A percentile compares a stretch with the other conserved stretches of the same genome.
Evolutionary conservation across 2,113 vertebrate genomes (phyloP).

Genomic region (Cyanoderma ruficeps): DNA sequence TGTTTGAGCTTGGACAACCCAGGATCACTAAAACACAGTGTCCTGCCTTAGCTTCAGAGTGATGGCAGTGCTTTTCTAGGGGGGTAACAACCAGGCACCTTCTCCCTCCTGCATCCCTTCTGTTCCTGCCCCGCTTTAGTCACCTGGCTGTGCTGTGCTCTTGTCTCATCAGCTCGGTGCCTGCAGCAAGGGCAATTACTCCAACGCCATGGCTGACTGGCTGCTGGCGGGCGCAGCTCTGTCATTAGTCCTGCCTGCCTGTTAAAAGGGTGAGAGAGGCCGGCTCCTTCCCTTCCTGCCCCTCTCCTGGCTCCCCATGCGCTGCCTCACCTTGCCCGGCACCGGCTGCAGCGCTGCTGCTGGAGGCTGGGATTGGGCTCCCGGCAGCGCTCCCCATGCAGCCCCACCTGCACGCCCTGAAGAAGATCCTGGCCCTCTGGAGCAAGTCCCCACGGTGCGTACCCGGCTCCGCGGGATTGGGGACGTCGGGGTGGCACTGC

Average conservation of each 20-base stretch:
- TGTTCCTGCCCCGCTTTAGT: neutral
- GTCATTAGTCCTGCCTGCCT: neutral
- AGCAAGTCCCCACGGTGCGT: neutral
- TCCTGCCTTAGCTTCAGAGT: neutral
- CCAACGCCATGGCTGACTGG: neutral
- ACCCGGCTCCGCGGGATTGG: accelerated
- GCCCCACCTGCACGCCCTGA: neutral
- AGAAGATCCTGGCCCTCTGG: slow-evolving; percentile 49
- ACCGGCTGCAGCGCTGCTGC: neutral
- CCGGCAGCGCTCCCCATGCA: neutral
- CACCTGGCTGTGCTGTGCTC: neutral
- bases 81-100: neutral
- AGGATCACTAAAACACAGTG: neutral
- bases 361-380: neutral
- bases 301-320: neutral
- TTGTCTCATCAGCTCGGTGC: neutral
- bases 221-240: neutral
- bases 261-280: slow-evolving; percentile 34
- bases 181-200: slow-evolving; percentile 26
- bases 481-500: neutral
- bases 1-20: neutral
- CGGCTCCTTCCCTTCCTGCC: neutral
- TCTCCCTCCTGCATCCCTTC: neutral
- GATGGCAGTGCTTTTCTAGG: neutral
- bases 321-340: neutral